Percentiles rank a stretch among this genome's conserved stretches.
These are phyloP conservation scores for Heterohyrax brucei DNA, from an alignment of 2,797 vertebrate species.

Conservation along the genomic window DNA sequence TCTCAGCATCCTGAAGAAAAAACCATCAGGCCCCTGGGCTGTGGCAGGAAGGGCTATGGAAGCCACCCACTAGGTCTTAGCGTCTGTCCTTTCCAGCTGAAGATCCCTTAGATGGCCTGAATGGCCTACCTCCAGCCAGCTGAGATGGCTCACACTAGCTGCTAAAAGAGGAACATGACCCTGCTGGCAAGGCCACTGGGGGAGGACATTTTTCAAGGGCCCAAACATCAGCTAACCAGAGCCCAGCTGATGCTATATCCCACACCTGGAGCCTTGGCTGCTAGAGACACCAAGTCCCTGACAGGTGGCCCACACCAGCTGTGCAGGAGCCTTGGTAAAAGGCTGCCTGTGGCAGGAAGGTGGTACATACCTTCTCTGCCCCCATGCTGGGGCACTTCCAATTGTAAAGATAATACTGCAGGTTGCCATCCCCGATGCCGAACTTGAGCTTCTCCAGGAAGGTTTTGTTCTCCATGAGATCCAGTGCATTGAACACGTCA, in stretches of 20 bases:
- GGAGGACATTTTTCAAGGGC: not conserved
- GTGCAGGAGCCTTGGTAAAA: not conserved
- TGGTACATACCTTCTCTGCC: conserved; percentile 95
- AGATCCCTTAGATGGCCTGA: not conserved
- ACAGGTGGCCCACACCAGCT: no score
- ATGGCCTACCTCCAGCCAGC: not conserved
- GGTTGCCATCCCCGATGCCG: conserved; percentile 98
- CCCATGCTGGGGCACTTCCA: conserved; percentile 99
- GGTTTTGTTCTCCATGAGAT: conserved; percentile 99
- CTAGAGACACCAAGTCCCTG: not conserved
- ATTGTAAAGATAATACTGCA: conserved; percentile 99
- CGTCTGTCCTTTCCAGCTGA: not conserved
- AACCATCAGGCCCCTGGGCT: not conserved
- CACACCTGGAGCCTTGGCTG: not conserved
- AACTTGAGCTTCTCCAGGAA: conserved; percentile 99
- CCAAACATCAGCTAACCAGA: not conserved
- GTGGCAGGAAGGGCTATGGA: not conserved
- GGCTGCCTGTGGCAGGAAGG: rapidly evolving
- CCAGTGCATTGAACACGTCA: conserved; percentile 99
- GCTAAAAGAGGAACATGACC: not conserved
- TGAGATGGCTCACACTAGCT: not conserved
- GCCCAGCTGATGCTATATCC: not conserved
- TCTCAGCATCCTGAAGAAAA: not conserved
- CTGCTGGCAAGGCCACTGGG: not conserved
- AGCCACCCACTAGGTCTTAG: not conserved